Conservation (phyloP, 2,797 vertebrate genomes). For the Dryobates pubescens region DNA sequence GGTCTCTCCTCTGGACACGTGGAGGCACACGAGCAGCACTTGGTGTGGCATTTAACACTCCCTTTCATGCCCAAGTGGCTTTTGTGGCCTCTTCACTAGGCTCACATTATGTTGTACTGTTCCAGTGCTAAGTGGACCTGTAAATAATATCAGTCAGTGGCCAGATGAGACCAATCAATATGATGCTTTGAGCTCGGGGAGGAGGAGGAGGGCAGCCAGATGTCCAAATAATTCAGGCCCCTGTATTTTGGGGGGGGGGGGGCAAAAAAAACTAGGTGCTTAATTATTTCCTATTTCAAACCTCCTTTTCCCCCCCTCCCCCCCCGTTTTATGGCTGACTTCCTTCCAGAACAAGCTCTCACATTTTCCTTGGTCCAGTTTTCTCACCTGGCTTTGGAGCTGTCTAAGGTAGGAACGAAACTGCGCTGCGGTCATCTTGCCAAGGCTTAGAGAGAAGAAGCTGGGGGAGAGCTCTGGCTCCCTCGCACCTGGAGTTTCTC, state of each 20-base stretch:
- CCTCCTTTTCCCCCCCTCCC: not conserved
- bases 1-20: fast-evolving
- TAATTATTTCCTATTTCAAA: not conserved
- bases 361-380: not conserved
- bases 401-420: not conserved
- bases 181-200: not conserved
- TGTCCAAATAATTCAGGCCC: not conserved
- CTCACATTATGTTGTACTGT: not conserved
- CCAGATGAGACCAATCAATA: not conserved
- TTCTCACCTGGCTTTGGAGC: not conserved
- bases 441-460: slow-evolving; percentile 24
- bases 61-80: not conserved
- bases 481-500: not conserved
- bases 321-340: not conserved
- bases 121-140: not conserved
- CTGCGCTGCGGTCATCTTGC: slow-evolving; percentile 36
- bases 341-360: not conserved
- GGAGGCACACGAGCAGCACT: not conserved
- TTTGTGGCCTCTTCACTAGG: not conserved
- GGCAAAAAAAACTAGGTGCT: not conserved
- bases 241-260: not conserved
- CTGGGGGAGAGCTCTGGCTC: slow-evolving; percentile 22
- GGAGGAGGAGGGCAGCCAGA: not conserved
- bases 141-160: not conserved
- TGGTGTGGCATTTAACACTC: not conserved